A percentile compares a stretch with the other conserved stretches of the same genome.
phyloP scores from a whole-genome alignment of 2,888 invertebrate genomes.

The Herminia tarsipennalis region DNA sequence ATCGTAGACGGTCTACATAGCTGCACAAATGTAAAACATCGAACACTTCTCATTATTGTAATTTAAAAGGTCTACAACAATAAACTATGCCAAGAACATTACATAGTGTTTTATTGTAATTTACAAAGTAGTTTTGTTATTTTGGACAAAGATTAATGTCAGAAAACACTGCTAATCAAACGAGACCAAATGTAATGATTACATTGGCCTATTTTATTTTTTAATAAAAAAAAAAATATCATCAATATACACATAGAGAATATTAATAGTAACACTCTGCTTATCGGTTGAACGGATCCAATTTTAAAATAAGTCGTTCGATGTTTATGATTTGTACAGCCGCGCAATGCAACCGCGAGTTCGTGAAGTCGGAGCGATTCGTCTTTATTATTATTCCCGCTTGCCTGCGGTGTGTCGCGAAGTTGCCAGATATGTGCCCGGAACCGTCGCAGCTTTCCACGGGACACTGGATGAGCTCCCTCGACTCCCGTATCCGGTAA shows the following conservation, averaged over 20 bases:
- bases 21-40: constrained; percentile 52
- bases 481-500: constrained; percentile 88
- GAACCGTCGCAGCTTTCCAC: constrained; percentile 93
- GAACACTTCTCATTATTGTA: constrained; percentile 28
- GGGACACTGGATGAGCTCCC: constrained; percentile 92
- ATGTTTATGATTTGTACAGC: constrained; percentile 41
- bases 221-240: too few relatives aligned
- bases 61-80: not conserved
- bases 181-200: too few relatives aligned
- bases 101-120: not conserved
- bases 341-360: constrained; percentile 29
- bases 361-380: constrained; percentile 20
- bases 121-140: too few relatives aligned
- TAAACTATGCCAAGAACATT: too few relatives aligned
- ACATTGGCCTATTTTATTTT: too few relatives aligned
- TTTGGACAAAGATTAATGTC: too few relatives aligned
- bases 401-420: constrained; percentile 95
- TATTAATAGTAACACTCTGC: too few relatives aligned
- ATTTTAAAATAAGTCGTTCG: constrained; percentile 17
- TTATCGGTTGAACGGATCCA: not conserved
- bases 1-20: constrained; percentile 50
- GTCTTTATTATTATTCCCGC: constrained; percentile 75
- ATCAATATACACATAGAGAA: too few relatives aligned
- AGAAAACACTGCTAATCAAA: too few relatives aligned
- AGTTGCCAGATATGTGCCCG: constrained; percentile 95